phyloP scores from a whole-genome alignment of 2,113 vertebrate species.

The Polyodon spathula region DNA sequence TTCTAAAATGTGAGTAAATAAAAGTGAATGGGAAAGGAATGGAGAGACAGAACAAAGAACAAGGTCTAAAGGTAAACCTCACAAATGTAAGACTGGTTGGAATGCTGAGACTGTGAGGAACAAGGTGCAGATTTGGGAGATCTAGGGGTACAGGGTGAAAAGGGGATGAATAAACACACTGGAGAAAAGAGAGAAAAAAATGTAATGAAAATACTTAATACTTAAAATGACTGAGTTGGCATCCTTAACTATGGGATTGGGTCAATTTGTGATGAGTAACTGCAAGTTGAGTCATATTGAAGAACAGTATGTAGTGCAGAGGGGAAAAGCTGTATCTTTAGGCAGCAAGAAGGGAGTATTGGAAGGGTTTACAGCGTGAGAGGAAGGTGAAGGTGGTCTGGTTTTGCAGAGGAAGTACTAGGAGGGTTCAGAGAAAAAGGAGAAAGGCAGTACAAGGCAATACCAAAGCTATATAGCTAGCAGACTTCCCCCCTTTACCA shows the following conservation, averaged over 20 bases:
- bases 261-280: not conserved
- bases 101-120: slow-evolving; percentile 36
- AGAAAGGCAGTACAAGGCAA: slow-evolving; percentile 60
- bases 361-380: slow-evolving; percentile 22
- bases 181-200: slow-evolving; percentile 48
- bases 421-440: slow-evolving; percentile 69
- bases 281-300: slow-evolving; percentile 10
- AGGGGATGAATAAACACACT: slow-evolving; percentile 55
- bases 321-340: not conserved
- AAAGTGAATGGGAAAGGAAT: slow-evolving; percentile 12
- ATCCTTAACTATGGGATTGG: not conserved
- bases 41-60: slow-evolving; percentile 25
- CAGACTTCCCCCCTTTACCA: slow-evolving; percentile 23
- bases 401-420: slow-evolving; percentile 74
- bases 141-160: slow-evolving; percentile 49
- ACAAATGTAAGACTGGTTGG: slow-evolving; percentile 46
- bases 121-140: slow-evolving; percentile 54
- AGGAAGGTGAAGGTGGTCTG: slow-evolving; percentile 63
- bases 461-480: slow-evolving; percentile 27
- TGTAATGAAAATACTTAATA: slow-evolving; percentile 31
- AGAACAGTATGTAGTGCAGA: slow-evolving; percentile 7
- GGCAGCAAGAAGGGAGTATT: not conserved
- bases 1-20: slow-evolving; percentile 26
- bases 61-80: slow-evolving; percentile 58
- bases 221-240: slow-evolving; percentile 15